Percentiles rank a stretch among this genome's conserved stretches.
Conservation (phyloP, 2,113 vertebrate genomes). For the Pleuronectes platessa region DNA sequence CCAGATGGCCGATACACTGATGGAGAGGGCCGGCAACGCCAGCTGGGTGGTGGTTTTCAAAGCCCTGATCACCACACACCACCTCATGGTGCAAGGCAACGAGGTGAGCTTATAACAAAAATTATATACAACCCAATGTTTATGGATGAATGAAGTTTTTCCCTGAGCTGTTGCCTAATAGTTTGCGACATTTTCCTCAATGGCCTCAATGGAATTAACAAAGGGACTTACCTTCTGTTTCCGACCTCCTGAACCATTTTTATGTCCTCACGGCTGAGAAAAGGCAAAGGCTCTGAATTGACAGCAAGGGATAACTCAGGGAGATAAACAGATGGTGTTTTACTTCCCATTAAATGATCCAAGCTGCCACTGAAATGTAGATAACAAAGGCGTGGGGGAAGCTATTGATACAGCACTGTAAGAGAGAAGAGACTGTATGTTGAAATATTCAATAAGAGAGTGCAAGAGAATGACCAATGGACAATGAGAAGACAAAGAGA, state of each 20-base stretch:
- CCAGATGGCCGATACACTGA: conserved; percentile 96
- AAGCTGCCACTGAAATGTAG: background rate
- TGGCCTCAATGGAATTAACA: background rate
- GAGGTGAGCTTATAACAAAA: conserved; percentile 86
- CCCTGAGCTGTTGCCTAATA: background rate
- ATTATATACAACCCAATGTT: background rate
- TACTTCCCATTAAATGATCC: background rate
- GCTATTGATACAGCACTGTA: background rate
- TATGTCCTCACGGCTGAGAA: conserved; percentile 36
- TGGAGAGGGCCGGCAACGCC: conserved; percentile 97
- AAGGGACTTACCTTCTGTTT: background rate
- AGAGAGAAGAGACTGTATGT: background rate
- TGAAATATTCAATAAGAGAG: background rate
- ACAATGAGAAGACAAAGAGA: background rate
- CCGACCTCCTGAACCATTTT: conserved; percentile 49
- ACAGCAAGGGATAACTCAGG: conserved; percentile 6
- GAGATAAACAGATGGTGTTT: conserved; percentile 36
- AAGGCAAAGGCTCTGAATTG: conserved; percentile 17
- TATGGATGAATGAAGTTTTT: background rate
- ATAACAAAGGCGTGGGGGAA: conserved; percentile 5
- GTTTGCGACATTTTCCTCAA: background rate
- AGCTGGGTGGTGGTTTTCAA: conserved; percentile 99
- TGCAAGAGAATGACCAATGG: background rate
- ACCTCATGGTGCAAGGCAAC: conserved; percentile 98
- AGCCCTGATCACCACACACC: conserved; percentile 96